These are phyloP conservation scores for Amphiura filiformis DNA, from an alignment of 35 echinoderm and acorn worm genomes.

Conservation along the genomic window DNA sequence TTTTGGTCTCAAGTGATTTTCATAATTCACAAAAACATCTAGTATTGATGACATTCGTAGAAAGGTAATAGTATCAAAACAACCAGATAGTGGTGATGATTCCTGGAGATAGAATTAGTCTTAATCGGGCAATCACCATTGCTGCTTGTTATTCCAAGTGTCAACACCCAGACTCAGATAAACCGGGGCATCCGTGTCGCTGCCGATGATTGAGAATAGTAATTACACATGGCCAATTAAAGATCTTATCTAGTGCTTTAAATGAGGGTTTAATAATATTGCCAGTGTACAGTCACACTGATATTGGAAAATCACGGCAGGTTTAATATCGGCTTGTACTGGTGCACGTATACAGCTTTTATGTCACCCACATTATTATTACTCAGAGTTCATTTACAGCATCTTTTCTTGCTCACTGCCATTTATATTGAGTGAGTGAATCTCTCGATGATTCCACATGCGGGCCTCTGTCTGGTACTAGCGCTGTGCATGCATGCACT, in stretches of 20 bases:
- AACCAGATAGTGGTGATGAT: too few relatives aligned
- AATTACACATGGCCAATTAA: background rate
- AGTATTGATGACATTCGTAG: background rate
- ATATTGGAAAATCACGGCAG: background rate
- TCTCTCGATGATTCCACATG: background rate
- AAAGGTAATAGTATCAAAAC: background rate
- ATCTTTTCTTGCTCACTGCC: background rate
- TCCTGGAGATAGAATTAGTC: background rate
- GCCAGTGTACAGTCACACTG: background rate
- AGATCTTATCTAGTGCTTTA: background rate
- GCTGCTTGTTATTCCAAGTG: background rate
- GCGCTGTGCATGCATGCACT: background rate
- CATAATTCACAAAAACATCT: too few relatives aligned
- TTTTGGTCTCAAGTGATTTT: background rate
- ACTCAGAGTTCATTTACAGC: background rate
- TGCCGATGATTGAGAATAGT: background rate
- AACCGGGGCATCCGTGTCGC: background rate
- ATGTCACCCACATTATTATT: background rate
- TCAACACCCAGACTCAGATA: background rate
- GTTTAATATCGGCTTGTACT: background rate
- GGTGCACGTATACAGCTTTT: background rate
- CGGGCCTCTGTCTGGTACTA: background rate
- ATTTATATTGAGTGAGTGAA: background rate
- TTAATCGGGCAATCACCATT: background rate
- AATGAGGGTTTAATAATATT: background rate